A percentile compares a stretch with the other conserved stretches of the same genome.
These are phyloP conservation scores for Gobius niger DNA, from an alignment of 2,113 vertebrate species.

Conservation along the genomic window DNA sequence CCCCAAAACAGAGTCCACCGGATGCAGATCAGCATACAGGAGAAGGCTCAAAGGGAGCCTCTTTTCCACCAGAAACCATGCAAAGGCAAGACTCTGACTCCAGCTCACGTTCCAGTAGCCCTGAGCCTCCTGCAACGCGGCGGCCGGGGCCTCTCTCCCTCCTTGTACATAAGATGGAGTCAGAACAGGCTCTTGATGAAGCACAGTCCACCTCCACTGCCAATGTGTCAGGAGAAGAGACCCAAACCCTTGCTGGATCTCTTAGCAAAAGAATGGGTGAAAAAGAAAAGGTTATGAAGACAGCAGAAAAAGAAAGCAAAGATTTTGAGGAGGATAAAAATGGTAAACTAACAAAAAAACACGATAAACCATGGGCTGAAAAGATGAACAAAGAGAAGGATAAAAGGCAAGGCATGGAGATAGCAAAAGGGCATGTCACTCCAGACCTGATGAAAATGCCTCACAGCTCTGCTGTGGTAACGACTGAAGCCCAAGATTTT, in stretches of 20 bases:
- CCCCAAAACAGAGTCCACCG: constrained; percentile 81
- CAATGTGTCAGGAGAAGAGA: constrained; percentile 25
- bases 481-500: constrained; percentile 42
- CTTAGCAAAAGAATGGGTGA: constrained; percentile 14
- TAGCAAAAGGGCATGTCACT: constrained; percentile 16
- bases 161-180: constrained; percentile 79
- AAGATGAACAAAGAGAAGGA: constrained; percentile 22
- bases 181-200: constrained; percentile 58
- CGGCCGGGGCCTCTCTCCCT: constrained; percentile 73
- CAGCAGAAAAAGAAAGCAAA: constrained; percentile 5
- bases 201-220: constrained; percentile 14
- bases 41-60: constrained; percentile 23
- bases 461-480: constrained; percentile 5
- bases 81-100: constrained; percentile 75
- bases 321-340: constrained; percentile 13
- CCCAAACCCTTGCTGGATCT: constrained; percentile 28
- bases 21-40: constrained; percentile 66
- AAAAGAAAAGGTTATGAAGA: constrained; percentile 27
- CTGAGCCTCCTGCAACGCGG: constrained; percentile 64
- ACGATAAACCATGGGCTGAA: not conserved
- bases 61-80: constrained; percentile 42
- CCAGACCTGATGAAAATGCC: constrained; percentile 15
- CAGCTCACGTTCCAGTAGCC: constrained; percentile 78
- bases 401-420: constrained; percentile 17
- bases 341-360: constrained; percentile 12